Evolutionary conservation across 2,113 vertebrate species (phyloP).

Genomic region (Trogon surrucura): DNA sequence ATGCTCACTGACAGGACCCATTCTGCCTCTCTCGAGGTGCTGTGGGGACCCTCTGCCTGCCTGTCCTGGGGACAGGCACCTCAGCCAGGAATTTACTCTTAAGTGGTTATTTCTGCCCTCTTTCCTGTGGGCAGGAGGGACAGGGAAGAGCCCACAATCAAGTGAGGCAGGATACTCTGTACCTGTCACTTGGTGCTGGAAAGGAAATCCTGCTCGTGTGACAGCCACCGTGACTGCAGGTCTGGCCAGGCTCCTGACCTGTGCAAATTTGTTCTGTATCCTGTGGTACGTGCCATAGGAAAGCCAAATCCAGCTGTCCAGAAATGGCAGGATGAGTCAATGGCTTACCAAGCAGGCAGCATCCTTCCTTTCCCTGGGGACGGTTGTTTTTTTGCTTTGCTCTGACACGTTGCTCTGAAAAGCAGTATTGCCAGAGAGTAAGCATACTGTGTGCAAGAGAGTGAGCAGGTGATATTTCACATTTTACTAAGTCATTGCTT

Average conservation of each 20-base stretch:
- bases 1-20: rapidly evolving
- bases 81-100: neutral
- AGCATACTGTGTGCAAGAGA: neutral
- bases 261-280: neutral
- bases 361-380: neutral
- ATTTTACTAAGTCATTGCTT: neutral
- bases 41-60: neutral
- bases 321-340: neutral
- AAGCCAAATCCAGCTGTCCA: slow-evolving; percentile 14
- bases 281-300: neutral
- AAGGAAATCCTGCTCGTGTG: slow-evolving; percentile 7
- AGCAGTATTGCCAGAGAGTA: neutral
- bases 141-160: neutral
- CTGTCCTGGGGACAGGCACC: neutral
- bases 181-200: neutral
- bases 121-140: neutral
- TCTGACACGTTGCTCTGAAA: neutral
- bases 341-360: neutral
- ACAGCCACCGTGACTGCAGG: neutral
- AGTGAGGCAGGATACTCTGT: neutral
- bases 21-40: neutral
- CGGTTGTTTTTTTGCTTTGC: neutral
- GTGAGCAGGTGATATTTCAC: neutral
- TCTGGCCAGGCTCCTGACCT: neutral
- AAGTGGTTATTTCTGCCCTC: neutral